Conservation (phyloP, 2,888 invertebrate species). For the Nezara viridula region DNA sequence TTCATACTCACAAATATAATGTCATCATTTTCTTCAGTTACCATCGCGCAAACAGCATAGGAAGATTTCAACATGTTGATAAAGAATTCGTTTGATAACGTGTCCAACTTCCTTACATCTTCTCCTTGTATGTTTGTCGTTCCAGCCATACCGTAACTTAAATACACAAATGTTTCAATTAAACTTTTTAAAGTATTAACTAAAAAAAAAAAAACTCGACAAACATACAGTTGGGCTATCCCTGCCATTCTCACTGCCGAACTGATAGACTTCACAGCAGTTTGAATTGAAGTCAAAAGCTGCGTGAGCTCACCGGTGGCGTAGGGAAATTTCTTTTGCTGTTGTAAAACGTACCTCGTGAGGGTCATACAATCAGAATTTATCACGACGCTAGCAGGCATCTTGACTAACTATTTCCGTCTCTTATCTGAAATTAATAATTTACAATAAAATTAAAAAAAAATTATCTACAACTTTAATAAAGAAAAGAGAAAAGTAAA, state of each 20-base stretch:
- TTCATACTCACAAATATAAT: slow-evolving; percentile 81
- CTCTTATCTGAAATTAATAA: background rate
- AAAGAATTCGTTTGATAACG: slow-evolving; percentile 95
- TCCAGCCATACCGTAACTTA: slow-evolving; percentile 94
- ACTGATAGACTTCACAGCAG: slow-evolving; percentile 97
- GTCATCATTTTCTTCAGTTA: slow-evolving; percentile 95
- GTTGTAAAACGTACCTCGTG: slow-evolving; percentile 90
- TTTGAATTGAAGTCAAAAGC: slow-evolving; percentile 92
- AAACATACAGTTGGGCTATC: slow-evolving; percentile 86
- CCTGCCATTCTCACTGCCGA: slow-evolving; percentile 97
- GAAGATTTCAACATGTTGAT: slow-evolving; percentile 97
- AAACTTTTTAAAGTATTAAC: slow-evolving; percentile 70
- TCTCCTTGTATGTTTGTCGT: slow-evolving; percentile 96
- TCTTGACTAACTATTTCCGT: background rate
- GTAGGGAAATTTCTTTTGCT: slow-evolving; percentile 88
- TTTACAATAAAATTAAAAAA: background rate
- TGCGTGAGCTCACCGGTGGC: slow-evolving; percentile 97
- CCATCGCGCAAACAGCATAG: slow-evolving; percentile 89
- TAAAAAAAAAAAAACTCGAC: background rate
- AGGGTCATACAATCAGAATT: slow-evolving; percentile 95
- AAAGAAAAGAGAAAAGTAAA: too few relatives aligned
- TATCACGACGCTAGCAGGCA: slow-evolving; percentile 67
- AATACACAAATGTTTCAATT: slow-evolving; percentile 37
- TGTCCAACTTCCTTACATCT: slow-evolving; percentile 97
- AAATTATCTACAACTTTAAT: too few relatives aligned